A percentile compares a stretch with the other conserved stretches of the same genome.
phyloP scores from a whole-genome alignment of 2,113 vertebrate species.

The Lonchura striata region DNA sequence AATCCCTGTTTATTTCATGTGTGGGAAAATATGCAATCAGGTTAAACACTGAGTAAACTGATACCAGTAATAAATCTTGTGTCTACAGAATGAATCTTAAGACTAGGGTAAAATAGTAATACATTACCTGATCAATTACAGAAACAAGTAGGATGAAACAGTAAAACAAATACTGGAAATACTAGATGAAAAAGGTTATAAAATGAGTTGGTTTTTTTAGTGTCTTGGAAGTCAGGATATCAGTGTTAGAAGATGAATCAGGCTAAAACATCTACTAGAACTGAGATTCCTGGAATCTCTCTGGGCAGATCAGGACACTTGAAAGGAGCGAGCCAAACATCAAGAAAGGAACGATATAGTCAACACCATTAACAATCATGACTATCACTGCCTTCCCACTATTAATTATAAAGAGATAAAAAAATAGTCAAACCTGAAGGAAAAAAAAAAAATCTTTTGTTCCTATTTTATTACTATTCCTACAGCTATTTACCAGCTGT shows the following conservation, averaged over 20 bases:
- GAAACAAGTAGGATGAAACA: background rate
- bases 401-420: background rate
- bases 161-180: background rate
- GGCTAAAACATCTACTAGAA: background rate
- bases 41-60: background rate
- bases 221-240: background rate
- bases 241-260: background rate
- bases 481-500: background rate
- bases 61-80: background rate
- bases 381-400: background rate
- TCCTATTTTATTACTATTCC: no score
- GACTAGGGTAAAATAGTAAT: background rate
- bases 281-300: background rate
- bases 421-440: background rate
- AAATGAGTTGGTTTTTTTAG: background rate
- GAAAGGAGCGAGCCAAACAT: background rate
- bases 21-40: background rate
- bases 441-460: background rate
- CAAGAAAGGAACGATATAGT: background rate
- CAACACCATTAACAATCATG: background rate
- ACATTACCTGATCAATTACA: background rate
- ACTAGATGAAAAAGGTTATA: background rate
- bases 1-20: background rate
- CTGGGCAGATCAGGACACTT: background rate
- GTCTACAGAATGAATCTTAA: background rate